These are phyloP conservation scores for Apostichopus parvimensis DNA, from an alignment of 35 echinoderm and acorn worm genomes.

Conservation along the genomic window DNA sequence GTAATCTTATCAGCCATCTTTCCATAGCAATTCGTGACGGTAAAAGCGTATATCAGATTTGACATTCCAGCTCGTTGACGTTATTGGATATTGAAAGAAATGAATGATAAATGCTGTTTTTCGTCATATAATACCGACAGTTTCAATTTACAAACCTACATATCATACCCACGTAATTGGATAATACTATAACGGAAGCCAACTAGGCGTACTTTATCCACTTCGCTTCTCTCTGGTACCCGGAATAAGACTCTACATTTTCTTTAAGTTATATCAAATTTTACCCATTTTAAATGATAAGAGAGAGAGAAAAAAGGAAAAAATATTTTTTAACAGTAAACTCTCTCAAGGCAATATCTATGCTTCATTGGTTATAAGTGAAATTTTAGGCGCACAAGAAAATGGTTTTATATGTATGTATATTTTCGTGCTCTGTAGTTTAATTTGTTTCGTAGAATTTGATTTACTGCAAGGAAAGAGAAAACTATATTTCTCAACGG, in stretches of 20 bases:
- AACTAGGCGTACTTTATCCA: slow-evolving; percentile 28
- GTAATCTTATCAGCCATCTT: no score
- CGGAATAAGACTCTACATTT: not conserved
- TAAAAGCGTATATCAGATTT: no score
- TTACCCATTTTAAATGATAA: not conserved
- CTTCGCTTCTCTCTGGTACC: not conserved
- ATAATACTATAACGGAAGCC: not conserved
- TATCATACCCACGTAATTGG: slow-evolving; percentile 5
- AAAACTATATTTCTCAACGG: slow-evolving; percentile 8
- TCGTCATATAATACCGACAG: slow-evolving; percentile 1
- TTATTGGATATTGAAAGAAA: no score
- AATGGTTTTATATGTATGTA: not conserved
- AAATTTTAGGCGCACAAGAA: not conserved
- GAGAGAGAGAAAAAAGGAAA: not conserved
- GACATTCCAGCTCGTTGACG: no score
- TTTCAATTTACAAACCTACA: slow-evolving; percentile 2
- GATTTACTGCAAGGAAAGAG: not conserved
- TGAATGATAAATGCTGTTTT: no score
- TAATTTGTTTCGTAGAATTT: not conserved
- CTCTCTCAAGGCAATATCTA: not conserved
- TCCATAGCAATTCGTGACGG: no score
- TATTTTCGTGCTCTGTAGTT: not conserved
- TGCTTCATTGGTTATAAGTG: not conserved
- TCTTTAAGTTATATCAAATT: not conserved
- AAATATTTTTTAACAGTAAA: not conserved